phyloP scores from a whole-genome alignment of 1,140 invertebrate species.

The Brachionus rubens region DNA sequence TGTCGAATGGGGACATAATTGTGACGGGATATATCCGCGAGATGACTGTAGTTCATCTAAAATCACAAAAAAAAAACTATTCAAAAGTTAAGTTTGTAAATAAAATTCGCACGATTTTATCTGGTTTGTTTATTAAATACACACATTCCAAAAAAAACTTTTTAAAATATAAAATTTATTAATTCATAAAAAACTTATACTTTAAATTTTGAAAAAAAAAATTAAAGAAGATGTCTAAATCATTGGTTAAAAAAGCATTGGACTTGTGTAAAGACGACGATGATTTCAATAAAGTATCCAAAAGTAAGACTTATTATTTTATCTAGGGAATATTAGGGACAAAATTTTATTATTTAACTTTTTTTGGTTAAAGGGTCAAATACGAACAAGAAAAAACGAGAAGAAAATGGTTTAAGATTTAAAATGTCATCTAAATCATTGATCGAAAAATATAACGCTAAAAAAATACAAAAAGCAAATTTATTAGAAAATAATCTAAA shows the following conservation, averaged over 20 bases:
- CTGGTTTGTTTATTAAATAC: no score
- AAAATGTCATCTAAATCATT: not conserved
- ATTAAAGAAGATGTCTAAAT: slow-evolving; percentile 27
- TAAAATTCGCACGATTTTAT: no score
- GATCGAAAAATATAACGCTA: slow-evolving; percentile 14
- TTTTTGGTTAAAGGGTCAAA: not conserved
- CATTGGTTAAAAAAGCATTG: slow-evolving; percentile 42
- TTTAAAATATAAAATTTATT: not conserved
- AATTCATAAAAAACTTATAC: no score
- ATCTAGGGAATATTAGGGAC: no score
- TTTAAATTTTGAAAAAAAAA: not conserved
- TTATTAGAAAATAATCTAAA: not conserved
- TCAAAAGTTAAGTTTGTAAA: no score
- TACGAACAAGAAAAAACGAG: not conserved
- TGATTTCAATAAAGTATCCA: not conserved
- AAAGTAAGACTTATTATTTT: not conserved
- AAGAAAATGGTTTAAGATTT: not conserved
- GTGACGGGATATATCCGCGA: no score
- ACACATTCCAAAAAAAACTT: no score
- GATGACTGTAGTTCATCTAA: no score
- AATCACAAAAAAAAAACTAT: no score
- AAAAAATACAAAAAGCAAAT: not conserved
- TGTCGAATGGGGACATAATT: no score
- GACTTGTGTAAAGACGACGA: slow-evolving; percentile 21
- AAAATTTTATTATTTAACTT: not conserved